Evolutionary conservation across 2,797 vertebrate genomes (phyloP).

Genomic region (Anguilla anguilla): DNA sequence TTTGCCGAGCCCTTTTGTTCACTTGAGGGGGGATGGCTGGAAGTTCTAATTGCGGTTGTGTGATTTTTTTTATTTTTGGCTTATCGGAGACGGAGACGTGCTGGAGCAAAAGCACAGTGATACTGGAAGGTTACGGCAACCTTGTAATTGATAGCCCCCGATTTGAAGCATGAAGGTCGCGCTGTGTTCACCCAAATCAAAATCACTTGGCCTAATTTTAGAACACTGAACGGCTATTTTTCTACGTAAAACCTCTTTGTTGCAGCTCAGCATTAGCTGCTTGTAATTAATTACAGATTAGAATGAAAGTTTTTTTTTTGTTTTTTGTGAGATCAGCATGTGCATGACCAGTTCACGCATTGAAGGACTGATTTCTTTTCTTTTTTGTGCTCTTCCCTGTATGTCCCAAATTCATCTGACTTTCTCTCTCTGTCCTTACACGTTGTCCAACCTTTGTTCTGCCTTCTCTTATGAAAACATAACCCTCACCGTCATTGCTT

Average conservation of each 20-base stretch:
- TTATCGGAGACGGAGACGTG: background rate
- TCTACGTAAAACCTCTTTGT: background rate
- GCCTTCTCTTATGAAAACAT: slow-evolving; percentile 41
- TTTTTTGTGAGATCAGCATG: slow-evolving; percentile 35
- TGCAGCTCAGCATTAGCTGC: background rate
- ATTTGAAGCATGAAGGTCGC: background rate
- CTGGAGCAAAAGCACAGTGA: background rate
- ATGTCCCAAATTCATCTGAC: slow-evolving; percentile 7
- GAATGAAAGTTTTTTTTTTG: background rate
- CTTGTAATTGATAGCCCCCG: too few species aligned
- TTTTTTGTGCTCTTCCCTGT: background rate
- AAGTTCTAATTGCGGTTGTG: background rate
- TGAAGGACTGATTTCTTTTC: slow-evolving; percentile 43
- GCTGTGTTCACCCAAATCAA: background rate
- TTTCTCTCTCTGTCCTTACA: background rate
- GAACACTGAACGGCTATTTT: background rate
- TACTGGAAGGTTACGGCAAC: background rate
- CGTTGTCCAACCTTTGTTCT: slow-evolving; percentile 42
- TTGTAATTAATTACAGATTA: background rate
- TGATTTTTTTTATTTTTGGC: background rate
- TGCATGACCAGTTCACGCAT: slow-evolving; percentile 53
- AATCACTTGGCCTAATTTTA: background rate
- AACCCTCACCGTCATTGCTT: slow-evolving; percentile 12
- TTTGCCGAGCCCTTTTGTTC: background rate
- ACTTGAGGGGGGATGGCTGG: background rate